Conservation (phyloP, 1,140 invertebrate genomes). For the Euschistus heros region DNA sequence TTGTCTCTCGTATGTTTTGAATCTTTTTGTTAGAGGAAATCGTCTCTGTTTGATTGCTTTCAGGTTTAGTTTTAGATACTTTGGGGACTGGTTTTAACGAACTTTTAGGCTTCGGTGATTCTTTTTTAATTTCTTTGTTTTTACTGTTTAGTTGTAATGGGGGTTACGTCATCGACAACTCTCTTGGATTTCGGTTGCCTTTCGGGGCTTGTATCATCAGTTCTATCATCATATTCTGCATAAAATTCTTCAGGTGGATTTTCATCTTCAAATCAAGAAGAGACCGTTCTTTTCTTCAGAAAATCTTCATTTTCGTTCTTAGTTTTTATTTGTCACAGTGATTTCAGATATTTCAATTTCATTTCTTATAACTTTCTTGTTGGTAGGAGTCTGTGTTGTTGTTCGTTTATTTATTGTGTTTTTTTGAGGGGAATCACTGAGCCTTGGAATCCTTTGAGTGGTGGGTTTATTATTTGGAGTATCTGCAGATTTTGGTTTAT, state of each 20-base stretch:
- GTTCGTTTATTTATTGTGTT: too few relatives aligned
- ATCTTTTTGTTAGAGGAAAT: conserved; percentile 2
- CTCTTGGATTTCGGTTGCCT: not conserved
- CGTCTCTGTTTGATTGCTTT: not conserved
- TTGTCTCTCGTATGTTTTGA: conserved; percentile 20
- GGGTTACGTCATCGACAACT: not conserved
- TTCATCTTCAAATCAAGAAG: conserved; percentile 30
- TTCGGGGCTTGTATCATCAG: not conserved
- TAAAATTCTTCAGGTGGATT: conserved; percentile 32
- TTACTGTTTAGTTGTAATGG: too few relatives aligned
- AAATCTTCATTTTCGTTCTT: not conserved
- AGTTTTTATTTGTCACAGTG: too few relatives aligned
- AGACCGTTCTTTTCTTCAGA: conserved; percentile 3
- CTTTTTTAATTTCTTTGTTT: not conserved
- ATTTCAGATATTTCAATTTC: too few relatives aligned
- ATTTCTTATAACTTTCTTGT: too few relatives aligned
- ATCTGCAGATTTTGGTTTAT: not conserved
- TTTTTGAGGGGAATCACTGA: too few relatives aligned
- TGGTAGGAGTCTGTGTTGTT: too few relatives aligned
- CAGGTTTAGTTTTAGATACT: not conserved
- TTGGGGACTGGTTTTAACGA: not conserved
- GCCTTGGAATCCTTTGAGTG: too few relatives aligned
- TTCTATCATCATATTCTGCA: conserved; percentile 28
- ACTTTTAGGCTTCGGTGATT: not conserved
- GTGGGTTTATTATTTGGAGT: too few relatives aligned